phyloP scores from a whole-genome alignment of 2,888 invertebrate genomes.

The Alloscopus bannaensis region DNA sequence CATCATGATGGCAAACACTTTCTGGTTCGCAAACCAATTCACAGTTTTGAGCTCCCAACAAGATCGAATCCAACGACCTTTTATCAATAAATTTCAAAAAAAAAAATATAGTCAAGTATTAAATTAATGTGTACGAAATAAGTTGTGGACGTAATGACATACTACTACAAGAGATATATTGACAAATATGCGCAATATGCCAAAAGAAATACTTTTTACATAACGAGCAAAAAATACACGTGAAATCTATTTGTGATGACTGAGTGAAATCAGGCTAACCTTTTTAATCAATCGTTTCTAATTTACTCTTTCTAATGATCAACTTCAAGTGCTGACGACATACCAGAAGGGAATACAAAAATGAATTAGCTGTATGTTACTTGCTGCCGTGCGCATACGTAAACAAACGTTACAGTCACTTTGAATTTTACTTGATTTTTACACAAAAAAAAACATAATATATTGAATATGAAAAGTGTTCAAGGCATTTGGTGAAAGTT shows the following conservation, averaged over 20 bases:
- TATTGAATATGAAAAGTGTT: too few species aligned
- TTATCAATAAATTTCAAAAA: neutral
- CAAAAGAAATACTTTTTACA: constrained; percentile 22
- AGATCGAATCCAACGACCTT: constrained; percentile 23
- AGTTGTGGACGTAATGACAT: neutral
- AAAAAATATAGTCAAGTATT: neutral
- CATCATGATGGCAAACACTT: neutral
- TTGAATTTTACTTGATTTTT: too few species aligned
- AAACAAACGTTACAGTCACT: too few species aligned
- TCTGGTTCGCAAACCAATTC: neutral
- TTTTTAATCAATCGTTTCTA: too few species aligned
- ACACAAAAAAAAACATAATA: too few species aligned
- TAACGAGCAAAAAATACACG: constrained; percentile 30
- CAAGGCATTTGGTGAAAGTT: too few species aligned
- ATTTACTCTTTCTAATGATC: too few species aligned
- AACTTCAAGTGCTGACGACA: too few species aligned
- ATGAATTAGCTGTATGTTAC: neutral
- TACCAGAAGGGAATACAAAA: constrained; percentile 25
- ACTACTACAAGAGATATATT: neutral
- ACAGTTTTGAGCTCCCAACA: constrained; percentile 27
- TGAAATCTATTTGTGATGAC: too few species aligned
- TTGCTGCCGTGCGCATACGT: neutral
- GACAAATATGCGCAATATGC: constrained; percentile 19
- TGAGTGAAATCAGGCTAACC: too few species aligned
- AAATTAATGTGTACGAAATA: too few species aligned